Base-by-base conservation (phyloP, 1,140 invertebrate genomes). In the Drosophila nebulosa region DNA sequence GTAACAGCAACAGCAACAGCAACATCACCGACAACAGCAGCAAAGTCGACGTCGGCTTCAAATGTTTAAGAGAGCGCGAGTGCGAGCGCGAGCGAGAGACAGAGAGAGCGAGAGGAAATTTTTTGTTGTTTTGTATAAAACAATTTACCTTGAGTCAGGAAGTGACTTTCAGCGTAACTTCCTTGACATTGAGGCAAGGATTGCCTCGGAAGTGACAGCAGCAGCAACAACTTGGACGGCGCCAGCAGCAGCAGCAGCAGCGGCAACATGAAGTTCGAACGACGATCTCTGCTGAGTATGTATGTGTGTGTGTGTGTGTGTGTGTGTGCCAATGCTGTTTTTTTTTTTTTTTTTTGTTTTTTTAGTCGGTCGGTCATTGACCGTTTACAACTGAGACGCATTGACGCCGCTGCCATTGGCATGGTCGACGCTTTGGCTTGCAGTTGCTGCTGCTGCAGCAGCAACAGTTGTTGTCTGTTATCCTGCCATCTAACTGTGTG, bases 301-400 rank as follows among this genome's bases (percentile, higher is more conserved):
- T 39, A 9, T 26, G 27, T 57, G 53, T 74, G 55, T 53, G 46
- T 51, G 53, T 63, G 26, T 57, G 30, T 63, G 52, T 59, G 57
- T 66, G 55, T 67, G 42, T 69, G 61, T 70, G 64, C 57, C 51
- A 57, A 55, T 84, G 79, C 65, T 78, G 76, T 68, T 79, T 79
- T 84, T 46, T 42, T 42, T 36, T 36, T 32, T 46, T 39, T 16
- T 39, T 39, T 39, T 39, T 39, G 14, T 1, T n/a, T 39, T 14
- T 39, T 90, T 90, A 90, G 86, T 90, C 88, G 86, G 88, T 90
- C 88, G 86, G 86, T 90, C 86, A 90, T 90, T 90, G 86, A 90
- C 86, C 88, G 88, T 83, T 78, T 27, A 76, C 83, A 76, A 72
- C 84, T 79, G 84, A 88, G 83, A 88, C 83, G 78, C 78, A 83